Conservation (phyloP, 2,797 vertebrate genomes). For the Brotula barbata region DNA sequence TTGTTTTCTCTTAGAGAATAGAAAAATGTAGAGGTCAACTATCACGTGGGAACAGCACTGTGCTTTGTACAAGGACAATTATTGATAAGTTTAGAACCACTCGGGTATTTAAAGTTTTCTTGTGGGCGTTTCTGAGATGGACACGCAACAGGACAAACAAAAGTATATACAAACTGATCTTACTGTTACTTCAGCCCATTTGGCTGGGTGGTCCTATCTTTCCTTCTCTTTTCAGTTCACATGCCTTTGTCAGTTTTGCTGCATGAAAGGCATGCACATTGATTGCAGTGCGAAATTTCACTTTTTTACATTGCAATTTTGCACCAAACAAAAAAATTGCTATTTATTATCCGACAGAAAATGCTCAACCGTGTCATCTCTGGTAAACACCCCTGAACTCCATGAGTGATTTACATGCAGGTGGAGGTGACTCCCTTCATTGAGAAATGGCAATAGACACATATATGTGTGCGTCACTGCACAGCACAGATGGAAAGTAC, state of each 20-base stretch:
- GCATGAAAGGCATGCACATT: too few species aligned
- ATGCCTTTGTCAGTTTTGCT: constrained; percentile 21
- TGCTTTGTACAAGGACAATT: constrained; percentile 32
- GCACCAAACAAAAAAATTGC: too few species aligned
- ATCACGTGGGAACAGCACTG: constrained; percentile 46
- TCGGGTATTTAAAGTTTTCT: constrained; percentile 38
- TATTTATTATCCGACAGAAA: too few species aligned
- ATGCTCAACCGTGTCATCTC: too few species aligned
- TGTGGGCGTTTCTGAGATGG: constrained; percentile 45
- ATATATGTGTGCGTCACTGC: too few species aligned
- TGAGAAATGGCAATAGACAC: too few species aligned
- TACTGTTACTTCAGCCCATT: constrained; percentile 29
- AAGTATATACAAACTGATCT: constrained; percentile 37
- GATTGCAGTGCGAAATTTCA: too few species aligned
- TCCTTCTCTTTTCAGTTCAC: constrained; percentile 23
- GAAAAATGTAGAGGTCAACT: constrained; percentile 58
- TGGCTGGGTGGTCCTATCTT: constrained; percentile 60
- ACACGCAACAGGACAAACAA: constrained; percentile 33
- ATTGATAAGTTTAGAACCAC: constrained; percentile 35
- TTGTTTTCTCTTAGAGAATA: constrained; percentile 64
- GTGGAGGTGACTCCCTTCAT: too few species aligned
- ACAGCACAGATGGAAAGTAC: too few species aligned
- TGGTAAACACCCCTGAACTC: too few species aligned
- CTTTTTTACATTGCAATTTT: too few species aligned
- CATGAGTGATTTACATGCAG: too few species aligned